These are phyloP conservation scores for Opisthograptis luteolata DNA, from an alignment of 2,888 invertebrate species.

Conservation along the genomic window DNA sequence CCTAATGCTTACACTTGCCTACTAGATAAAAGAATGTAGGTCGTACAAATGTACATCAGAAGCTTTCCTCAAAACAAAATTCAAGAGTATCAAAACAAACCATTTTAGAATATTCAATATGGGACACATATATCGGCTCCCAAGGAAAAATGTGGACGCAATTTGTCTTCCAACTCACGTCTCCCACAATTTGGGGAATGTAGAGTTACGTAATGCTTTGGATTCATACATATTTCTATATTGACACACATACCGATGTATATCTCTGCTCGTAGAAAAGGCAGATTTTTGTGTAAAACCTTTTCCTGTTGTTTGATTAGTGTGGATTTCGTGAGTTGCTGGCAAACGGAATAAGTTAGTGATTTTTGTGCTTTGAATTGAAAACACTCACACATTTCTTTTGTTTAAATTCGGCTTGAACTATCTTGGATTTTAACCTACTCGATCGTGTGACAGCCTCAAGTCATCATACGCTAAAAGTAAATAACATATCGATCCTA, in stretches of 20 bases:
- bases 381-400: background rate
- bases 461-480: no score
- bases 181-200: conserved; percentile 59
- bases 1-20: no score
- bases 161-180: conserved; percentile 66
- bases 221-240: conserved; percentile 59
- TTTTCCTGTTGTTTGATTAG: conserved; percentile 23
- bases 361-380: conserved; percentile 3
- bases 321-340: conserved; percentile 26
- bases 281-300: conserved; percentile 31
- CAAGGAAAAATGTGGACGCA: conserved; percentile 57
- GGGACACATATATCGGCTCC: conserved; percentile 51
- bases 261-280: conserved; percentile 35
- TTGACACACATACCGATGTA: conserved; percentile 47
- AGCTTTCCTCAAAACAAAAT: conserved; percentile 19
- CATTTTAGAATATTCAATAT: conserved; percentile 55
- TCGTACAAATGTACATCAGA: no score
- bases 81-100: conserved; percentile 44
- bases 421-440: background rate
- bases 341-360: conserved; percentile 12
- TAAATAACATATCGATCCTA: no score
- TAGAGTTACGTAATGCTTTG: conserved; percentile 60
- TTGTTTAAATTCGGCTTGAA: background rate
- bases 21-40: no score
- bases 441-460: no score